Percentiles rank a stretch among this genome's conserved stretches.
These are phyloP conservation scores for Onychomys arenicola DNA, from an alignment of 2,797 vertebrate genomes.

Conservation along the genomic window DNA sequence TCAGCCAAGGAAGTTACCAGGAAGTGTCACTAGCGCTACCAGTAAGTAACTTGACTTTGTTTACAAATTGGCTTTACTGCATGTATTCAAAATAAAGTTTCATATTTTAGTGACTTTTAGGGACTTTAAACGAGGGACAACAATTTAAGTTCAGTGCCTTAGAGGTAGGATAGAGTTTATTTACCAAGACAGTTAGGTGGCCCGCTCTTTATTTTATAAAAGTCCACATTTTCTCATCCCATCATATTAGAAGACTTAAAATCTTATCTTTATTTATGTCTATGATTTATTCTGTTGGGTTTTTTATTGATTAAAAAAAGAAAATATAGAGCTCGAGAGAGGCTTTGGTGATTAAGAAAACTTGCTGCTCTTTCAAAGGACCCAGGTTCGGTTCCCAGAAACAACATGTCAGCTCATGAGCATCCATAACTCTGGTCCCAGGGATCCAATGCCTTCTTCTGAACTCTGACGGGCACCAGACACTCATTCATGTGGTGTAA, in stretches of 20 bases:
- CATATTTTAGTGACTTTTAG: not conserved
- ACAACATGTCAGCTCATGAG: not conserved
- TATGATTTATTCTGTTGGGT: not conserved
- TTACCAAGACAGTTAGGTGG: slow-evolving; percentile 22
- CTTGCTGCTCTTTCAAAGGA: not conserved
- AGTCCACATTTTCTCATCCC: not conserved
- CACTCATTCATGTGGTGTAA: not conserved
- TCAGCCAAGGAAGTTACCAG: not conserved
- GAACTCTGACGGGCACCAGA: not conserved
- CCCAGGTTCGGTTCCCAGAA: not conserved
- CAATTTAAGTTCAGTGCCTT: not conserved
- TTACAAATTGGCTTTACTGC: slow-evolving; percentile 36
- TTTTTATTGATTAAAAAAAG: not conserved
- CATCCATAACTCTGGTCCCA: not conserved
- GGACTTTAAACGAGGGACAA: not conserved
- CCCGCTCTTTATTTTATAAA: not conserved
- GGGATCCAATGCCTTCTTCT: not conserved
- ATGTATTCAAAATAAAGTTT: not conserved
- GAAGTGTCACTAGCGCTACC: not conserved
- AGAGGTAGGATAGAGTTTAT: not conserved
- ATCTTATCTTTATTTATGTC: not conserved
- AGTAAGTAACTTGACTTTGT: slow-evolving; percentile 1
- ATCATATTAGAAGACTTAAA: not conserved
- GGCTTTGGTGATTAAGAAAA: not conserved
- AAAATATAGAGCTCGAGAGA: not conserved